Evolutionary conservation across 2,797 vertebrate species (phyloP).

Genomic region (Columba guinea): DNA sequence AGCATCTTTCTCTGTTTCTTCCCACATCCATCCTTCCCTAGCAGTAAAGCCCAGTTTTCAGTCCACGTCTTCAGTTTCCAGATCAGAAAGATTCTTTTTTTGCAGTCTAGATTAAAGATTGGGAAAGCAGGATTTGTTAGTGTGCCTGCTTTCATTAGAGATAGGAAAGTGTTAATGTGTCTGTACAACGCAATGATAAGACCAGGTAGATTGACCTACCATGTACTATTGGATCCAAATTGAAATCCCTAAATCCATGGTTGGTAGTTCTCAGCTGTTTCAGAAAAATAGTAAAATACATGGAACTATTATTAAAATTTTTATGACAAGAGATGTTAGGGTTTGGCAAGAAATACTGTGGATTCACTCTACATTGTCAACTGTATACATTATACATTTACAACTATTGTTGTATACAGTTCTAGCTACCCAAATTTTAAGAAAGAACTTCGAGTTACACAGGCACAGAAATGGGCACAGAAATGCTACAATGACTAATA

Average conservation of each 20-base stretch:
- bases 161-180: neutral
- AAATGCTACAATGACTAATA: neutral
- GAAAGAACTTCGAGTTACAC: neutral
- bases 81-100: neutral
- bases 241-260: neutral
- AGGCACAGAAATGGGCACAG: neutral
- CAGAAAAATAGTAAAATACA: neutral
- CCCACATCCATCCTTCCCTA: neutral
- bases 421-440: neutral
- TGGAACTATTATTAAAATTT: neutral
- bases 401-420: neutral
- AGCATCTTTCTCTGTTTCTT: neutral
- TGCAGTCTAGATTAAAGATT: neutral
- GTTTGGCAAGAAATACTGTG: neutral
- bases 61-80: neutral
- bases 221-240: neutral
- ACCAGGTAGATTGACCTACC: neutral
- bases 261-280: neutral
- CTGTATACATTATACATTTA: neutral
- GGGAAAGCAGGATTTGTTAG: neutral
- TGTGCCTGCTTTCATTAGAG: neutral
- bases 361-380: neutral
- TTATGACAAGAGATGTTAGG: neutral
- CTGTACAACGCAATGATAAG: neutral
- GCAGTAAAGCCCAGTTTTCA: neutral